These are phyloP conservation scores for Eupithecia vulgata DNA, from an alignment of 2,888 invertebrate species.

Conservation along the genomic window DNA sequence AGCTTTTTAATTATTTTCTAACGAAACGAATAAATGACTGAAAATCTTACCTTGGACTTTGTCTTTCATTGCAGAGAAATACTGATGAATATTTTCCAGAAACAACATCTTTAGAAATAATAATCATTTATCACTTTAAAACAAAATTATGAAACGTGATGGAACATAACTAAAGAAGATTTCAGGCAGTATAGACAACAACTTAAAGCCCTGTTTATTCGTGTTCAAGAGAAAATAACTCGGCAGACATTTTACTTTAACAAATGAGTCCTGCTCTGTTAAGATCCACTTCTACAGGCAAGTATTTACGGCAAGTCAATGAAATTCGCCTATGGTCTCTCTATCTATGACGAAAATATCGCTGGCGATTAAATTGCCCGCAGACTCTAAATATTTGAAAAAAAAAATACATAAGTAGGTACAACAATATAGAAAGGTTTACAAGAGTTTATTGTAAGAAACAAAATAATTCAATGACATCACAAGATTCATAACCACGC, in stretches of 20 bases:
- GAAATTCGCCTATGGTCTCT: too few species aligned
- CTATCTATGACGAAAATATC: background rate
- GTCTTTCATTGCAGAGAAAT: background rate
- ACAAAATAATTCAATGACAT: background rate
- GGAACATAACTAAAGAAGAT: conserved; percentile 21
- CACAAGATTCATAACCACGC: background rate
- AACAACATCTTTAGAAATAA: background rate
- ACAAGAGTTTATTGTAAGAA: background rate
- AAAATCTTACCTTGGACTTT: background rate
- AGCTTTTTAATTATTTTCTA: conserved; percentile 12
- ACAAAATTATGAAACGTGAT: conserved; percentile 21
- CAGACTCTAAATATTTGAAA: background rate
- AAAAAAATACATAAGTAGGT: background rate
- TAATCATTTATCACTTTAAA: background rate
- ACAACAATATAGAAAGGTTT: background rate
- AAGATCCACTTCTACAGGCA: background rate
- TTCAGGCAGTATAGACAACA: conserved; percentile 2
- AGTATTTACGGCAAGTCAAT: background rate
- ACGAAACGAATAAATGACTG: background rate
- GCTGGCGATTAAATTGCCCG: background rate
- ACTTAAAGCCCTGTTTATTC: conserved; percentile 12
- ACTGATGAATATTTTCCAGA: background rate
- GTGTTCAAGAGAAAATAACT: conserved; percentile 7
- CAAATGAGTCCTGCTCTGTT: background rate
- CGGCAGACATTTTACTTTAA: conserved; percentile 6